phyloP scores from a whole-genome alignment of 2,888 invertebrate species.

The Philereme vetulata region DNA sequence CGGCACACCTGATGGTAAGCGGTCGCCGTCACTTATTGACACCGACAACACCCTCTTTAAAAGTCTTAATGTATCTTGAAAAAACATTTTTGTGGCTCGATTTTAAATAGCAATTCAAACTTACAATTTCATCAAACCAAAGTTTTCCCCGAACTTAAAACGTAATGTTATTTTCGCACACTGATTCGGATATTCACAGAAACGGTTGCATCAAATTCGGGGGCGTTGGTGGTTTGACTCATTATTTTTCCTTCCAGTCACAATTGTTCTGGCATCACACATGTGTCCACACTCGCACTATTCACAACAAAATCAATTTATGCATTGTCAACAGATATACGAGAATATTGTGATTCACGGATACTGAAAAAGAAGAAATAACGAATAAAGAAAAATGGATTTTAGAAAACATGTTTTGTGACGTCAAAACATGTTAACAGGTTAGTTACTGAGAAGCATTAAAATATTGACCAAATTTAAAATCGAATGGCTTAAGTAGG shows the following conservation, averaged over 20 bases:
- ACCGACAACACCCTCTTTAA: no score
- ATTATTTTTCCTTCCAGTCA: slow-evolving; percentile 24
- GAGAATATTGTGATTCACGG: neutral
- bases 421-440: no score
- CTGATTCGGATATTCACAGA: slow-evolving; percentile 28
- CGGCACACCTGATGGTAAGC: no score
- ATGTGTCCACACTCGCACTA: neutral
- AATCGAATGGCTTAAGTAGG: no score
- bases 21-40: no score
- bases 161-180: neutral
- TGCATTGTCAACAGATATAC: neutral
- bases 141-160: neutral
- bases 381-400: neutral
- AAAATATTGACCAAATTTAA: no score
- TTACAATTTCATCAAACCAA: neutral
- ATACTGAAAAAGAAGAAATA: neutral
- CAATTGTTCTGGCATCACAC: slow-evolving; percentile 14
- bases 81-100: no score
- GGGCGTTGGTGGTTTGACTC: slow-evolving; percentile 36
- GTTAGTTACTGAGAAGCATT: no score
- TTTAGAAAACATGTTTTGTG: neutral
- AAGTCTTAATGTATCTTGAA: no score
- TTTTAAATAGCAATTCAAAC: no score
- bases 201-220: slow-evolving; percentile 28
- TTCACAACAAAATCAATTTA: neutral